Percentiles rank a stretch among this genome's conserved stretches.
Conservation (phyloP, 1,140 invertebrate species). For the Philopotamus ludificatus region DNA sequence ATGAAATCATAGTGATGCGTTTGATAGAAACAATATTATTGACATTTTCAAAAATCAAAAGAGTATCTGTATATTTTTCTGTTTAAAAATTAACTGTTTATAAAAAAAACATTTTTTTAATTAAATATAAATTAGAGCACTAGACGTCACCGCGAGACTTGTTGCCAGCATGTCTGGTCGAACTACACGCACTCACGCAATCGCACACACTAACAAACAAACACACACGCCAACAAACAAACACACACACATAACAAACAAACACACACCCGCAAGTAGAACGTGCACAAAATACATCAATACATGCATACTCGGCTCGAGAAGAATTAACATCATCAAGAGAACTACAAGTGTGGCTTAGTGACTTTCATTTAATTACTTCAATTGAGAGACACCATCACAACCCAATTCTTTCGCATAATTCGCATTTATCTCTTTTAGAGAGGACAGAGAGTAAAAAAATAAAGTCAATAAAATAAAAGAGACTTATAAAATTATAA, state of each 20-base stretch:
- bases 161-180: slow-evolving; percentile 25
- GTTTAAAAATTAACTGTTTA: not conserved
- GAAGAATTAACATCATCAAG: too few species aligned
- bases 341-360: too few species aligned
- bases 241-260: not conserved
- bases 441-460: too few species aligned
- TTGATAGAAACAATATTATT: too few species aligned
- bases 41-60: too few species aligned
- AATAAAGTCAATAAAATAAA: too few species aligned
- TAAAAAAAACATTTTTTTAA: not conserved
- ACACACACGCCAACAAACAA: not conserved
- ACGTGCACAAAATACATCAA: too few species aligned
- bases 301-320: too few species aligned
- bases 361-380: too few species aligned
- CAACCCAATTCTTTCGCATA: not conserved
- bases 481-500: too few species aligned
- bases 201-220: slow-evolving; percentile 1
- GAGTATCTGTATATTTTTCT: not conserved
- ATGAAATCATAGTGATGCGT: too few species aligned
- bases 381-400: not conserved
- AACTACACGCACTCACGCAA: not conserved
- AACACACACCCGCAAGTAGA: not conserved
- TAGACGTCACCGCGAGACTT: slow-evolving; percentile 11
- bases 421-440: too few species aligned
- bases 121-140: not conserved